Evolutionary conservation across 2,797 vertebrate species (phyloP).

Genomic region (Epinephelus awoara): DNA sequence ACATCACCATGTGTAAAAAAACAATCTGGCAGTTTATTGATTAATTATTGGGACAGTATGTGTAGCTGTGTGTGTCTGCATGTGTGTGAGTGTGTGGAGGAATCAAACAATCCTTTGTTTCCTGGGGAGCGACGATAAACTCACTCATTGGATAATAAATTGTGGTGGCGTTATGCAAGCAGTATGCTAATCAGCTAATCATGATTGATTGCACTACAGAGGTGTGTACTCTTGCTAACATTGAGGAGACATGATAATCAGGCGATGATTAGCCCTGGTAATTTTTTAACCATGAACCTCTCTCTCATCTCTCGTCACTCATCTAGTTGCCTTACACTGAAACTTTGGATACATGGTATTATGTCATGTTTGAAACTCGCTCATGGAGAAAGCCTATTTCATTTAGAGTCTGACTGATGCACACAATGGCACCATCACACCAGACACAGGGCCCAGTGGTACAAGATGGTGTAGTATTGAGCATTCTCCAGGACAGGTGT

Average conservation of each 20-base stretch:
- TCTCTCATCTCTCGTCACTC: background rate
- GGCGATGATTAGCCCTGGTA: constrained; percentile 70
- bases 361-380: too few species aligned
- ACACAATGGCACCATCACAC: too few species aligned
- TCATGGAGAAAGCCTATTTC: too few species aligned
- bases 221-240: constrained; percentile 73
- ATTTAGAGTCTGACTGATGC: too few species aligned
- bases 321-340: too few species aligned
- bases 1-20: background rate
- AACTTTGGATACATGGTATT: too few species aligned
- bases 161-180: constrained; percentile 79
- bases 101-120: constrained; percentile 40
- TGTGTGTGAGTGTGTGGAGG: constrained; percentile 7
- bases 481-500: too few species aligned
- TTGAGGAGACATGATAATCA: constrained; percentile 81
- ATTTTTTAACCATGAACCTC: constrained; percentile 21
- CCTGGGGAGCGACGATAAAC: constrained; percentile 67
- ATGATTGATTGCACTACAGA: constrained; percentile 80
- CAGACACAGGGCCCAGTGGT: too few species aligned
- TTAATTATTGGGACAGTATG: too few species aligned
- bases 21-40: background rate
- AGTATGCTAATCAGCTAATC: constrained; percentile 84
- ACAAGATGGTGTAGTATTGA: too few species aligned
- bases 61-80: background rate
- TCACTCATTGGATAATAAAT: constrained; percentile 77